Base-by-base conservation (phyloP, 2,888 invertebrate species). In the Tanypteryx hageni region DNA sequence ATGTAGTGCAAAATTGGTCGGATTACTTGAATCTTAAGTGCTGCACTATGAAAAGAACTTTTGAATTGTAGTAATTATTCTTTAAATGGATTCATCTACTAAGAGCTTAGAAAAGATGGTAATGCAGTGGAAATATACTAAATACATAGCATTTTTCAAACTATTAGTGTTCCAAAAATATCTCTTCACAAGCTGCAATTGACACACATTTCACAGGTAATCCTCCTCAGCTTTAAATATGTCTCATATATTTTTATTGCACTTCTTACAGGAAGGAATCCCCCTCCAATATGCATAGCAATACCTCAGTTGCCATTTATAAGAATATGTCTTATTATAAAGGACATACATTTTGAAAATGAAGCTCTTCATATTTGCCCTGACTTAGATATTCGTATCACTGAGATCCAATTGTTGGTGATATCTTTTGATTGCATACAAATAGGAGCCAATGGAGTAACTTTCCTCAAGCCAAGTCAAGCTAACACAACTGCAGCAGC, bases 371-470 rank as follows among this genome's bases (percentile, higher is more conserved):
- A 86, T 14, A 92, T 85, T 9, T 93, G 93, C 83, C 58, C 92
- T 61, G 92, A 93, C 31, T 76, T 93, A 27, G 93, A 93, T 44
- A 64, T 92, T 10, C 93, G 92, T 44, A 89, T 93, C 27, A 16
- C 81, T 22, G 85, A 81, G 16, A 83, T 85, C 4, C 81, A 93
- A 11, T 58, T 93, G 27, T 81, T 93, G 18, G 93, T 93, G 56
- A 59, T 93, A 27, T 89, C 92, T 83, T 94, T 94, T 86, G 94
- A 94, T 92, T 94, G 94, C 93, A 76, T 94, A 81, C 85, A 93
- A 31, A 93, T 94, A 89, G 94, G 94, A 10, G 84, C 91, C 0
- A 94, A 93, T 92, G 94, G 94, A 44, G 86, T 94, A 9, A 92
- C 92, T 11, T 76, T 93, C 83, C 86, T 93, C 13, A 94, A 93